Evolutionary conservation across 2,113 vertebrate species (phyloP), one percentile per base, ranked within the genome.

Genomic region (Tyrannus savana): DNA sequence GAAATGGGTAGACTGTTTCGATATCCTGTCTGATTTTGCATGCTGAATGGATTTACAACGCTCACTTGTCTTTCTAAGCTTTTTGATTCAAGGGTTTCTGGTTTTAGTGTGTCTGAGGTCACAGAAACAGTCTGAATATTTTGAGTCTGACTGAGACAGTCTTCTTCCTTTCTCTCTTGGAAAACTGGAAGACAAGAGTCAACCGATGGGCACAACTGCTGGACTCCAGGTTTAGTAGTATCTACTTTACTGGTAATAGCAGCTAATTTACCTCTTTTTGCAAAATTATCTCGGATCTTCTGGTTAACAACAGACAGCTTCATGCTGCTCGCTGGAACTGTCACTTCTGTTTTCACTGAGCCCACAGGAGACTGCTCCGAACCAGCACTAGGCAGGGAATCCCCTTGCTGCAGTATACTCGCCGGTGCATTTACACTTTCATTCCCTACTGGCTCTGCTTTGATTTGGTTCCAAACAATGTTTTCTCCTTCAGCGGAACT

Each of bases 51-150:
- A 96, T 97, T 97, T 60, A 98, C 81, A 44, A 85, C 53, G 62
- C 41, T 97, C 59, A 97, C 96, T 95, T 97, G 98, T 81, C 97
- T 97, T 94, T 98, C 97, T 96, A 97, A 84, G 66, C 82, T 97
- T 95, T 98, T 97, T 94, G 97, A 94, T 82, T 95, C 96, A 84
- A 97, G 91, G 50, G 88, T 86, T 71, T 94, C 97, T 60, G 97
- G 87, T 95, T 98, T 98, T 74, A 95, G 93, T 33, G 97, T 89
- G 73, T 97, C 97, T 91, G 97, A 96, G 93, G 96, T 96, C 69
- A 97, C 60, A 92, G 97, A 85, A 93, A 94, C 68, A 97, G 71
- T 95, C 14, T 93, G 96, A 95, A 89, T 73, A 85, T 87, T 94
- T 33, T 97, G 96, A 56, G 92, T 72, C 80, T 97, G 93, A 90